Evolutionary conservation across 2,888 invertebrate genomes (phyloP), one percentile per base, ranked within the genome.

Genomic region (Leptarthrus brevirostris): DNA sequence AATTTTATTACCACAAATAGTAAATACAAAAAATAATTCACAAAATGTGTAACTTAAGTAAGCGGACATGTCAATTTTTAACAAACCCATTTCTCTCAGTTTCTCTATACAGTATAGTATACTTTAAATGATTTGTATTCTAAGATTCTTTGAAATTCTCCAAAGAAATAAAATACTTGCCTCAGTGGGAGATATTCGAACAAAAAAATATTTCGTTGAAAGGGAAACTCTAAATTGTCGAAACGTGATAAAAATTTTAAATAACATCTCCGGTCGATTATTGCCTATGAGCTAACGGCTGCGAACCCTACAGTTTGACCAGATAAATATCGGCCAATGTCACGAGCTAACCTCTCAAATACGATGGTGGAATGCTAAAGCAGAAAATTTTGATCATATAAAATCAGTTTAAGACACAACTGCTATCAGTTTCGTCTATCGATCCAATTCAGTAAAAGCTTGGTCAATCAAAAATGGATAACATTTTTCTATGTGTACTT

Each of bases 251-350:
- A n/a, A 49, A 66, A 66, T 66, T 44, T 26, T n/a, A 66, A 66
- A n/a, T 16, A 8, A 14, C 10, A 20, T 49, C 49, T 14, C 18
- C 20, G n/a, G 34, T 1, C 20, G 44, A 6, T 8, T 56, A 18
- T 18, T 56, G 61, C 26, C 54, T 26, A 26, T 16, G 44, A 22
- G 26, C 3, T 2, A 54, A 20, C 20, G 18, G n/a, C 26, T 61
- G 26, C 18, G 26, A 49, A 66, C 66, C 66, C 66, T 66, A 66
- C 47, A 66, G 47, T 66, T 47, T 22, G 26, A 44, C 66, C 47
- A 66, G 66, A 66, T 49, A 26, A 47, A 66, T 66, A 49, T 66
- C 66, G 66, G 66, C 30, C 66, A 66, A 66, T 66, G 66, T 66
- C 66, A 49, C 66, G 24, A 24, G 24, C 16, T 66, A 26, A 66